These are phyloP conservation scores for Micrasema longulum DNA, from an alignment of 1,140 invertebrate species.

Conservation along the genomic window DNA sequence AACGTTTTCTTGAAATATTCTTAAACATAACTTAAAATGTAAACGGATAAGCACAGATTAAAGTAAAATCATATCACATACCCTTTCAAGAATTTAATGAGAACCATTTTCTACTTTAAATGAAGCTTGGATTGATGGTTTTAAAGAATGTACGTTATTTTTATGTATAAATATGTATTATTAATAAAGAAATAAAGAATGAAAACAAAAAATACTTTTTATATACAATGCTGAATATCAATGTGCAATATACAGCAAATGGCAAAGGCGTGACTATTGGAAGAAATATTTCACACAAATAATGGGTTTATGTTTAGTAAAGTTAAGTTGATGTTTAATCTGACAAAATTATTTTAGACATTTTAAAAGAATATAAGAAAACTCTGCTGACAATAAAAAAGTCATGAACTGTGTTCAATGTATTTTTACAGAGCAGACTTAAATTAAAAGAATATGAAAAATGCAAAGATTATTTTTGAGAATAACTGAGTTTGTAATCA, in stretches of 20 bases:
- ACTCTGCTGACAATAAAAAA: too few relatives aligned
- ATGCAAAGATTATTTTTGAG: neutral
- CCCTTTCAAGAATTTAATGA: neutral
- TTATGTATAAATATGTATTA: conserved; percentile 4
- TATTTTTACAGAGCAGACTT: too few relatives aligned
- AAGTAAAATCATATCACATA: conserved; percentile 6
- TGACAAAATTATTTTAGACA: neutral
- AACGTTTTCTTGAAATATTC: conserved; percentile 46
- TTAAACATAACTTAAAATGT: conserved; percentile 15
- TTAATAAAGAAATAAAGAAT: neutral
- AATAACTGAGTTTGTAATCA: conserved; percentile 28
- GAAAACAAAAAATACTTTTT: conserved; percentile 9
- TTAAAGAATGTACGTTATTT: conserved; percentile 13
- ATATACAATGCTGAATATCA: conserved; percentile 28
- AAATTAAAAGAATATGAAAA: too few relatives aligned
- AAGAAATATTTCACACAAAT: conserved; percentile 23
- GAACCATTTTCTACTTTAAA: neutral
- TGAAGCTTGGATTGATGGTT: neutral
- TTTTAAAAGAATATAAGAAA: too few relatives aligned
- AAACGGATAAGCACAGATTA: conserved; percentile 6
- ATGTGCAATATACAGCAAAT: conserved; percentile 30
- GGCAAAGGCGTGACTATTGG: conserved; percentile 2
- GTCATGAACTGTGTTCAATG: too few relatives aligned
- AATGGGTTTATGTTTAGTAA: neutral
- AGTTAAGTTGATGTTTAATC: neutral